Conservation (phyloP, 2,113 vertebrate species). For the Oreochromis niloticus region DNA sequence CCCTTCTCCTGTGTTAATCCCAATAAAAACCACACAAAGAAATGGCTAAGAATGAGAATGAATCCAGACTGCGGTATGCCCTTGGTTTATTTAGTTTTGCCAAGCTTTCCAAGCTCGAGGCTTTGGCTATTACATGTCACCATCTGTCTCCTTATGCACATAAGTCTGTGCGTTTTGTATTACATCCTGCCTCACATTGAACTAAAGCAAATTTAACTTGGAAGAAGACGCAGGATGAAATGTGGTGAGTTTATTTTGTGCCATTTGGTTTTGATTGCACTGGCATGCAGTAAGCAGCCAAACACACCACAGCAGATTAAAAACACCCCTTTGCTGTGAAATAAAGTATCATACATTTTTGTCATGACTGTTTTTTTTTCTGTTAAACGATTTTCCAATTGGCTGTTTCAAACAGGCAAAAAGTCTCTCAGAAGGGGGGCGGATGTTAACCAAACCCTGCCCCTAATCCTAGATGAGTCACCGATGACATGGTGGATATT, state of each 20-base stretch:
- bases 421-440: background rate
- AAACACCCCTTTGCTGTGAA: background rate
- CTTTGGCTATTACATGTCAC: constrained; percentile 36
- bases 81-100: constrained; percentile 22
- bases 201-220: background rate
- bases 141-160: constrained; percentile 46
- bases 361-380: background rate
- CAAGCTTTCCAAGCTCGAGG: constrained; percentile 29
- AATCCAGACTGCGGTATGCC: constrained; percentile 13
- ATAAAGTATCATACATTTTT: background rate
- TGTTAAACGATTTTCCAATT: background rate
- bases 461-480: background rate
- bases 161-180: constrained; percentile 4
- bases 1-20: background rate
- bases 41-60: background rate
- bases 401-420: background rate
- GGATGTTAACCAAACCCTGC: background rate
- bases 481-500: background rate
- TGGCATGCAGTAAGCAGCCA: background rate
- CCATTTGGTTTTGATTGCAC: background rate
- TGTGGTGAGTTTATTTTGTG: background rate
- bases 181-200: background rate
- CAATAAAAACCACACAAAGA: background rate
- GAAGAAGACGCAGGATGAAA: background rate
- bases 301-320: background rate